These are phyloP conservation scores for Peromyscus aztecus DNA, from an alignment of 2,797 vertebrate species.

Conservation along the genomic window DNA sequence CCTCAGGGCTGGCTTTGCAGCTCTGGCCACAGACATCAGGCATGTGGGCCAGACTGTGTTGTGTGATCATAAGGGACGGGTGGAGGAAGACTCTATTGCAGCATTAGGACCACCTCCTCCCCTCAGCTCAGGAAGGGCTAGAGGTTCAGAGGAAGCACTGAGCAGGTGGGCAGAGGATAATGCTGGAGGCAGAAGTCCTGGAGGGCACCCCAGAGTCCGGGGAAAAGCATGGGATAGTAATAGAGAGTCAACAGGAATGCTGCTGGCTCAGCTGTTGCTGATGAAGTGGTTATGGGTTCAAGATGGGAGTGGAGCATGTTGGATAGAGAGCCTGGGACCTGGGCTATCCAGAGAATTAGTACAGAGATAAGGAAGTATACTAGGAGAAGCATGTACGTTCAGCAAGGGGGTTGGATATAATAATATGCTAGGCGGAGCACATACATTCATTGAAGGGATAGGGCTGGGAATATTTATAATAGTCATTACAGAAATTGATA, in stretches of 20 bases:
- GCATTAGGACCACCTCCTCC: background rate
- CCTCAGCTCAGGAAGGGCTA: background rate
- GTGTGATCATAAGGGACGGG: background rate
- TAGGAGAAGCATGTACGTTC: background rate
- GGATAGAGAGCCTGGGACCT: background rate
- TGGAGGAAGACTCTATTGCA: background rate
- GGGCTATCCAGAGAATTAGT: background rate
- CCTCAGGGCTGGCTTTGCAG: background rate
- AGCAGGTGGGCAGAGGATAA: background rate
- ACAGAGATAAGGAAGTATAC: background rate
- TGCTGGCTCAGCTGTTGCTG: background rate
- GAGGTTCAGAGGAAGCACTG: background rate
- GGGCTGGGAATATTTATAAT: background rate
- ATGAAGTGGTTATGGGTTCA: background rate
- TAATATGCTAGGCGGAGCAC: background rate
- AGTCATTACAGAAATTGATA: background rate
- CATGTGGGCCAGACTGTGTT: background rate
- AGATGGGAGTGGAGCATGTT: background rate
- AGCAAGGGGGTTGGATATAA: no score
- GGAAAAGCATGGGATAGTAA: background rate
- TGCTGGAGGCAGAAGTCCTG: background rate
- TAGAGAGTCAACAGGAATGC: background rate
- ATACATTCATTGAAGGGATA: background rate
- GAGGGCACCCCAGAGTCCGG: background rate
- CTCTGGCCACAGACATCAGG: background rate